Percentiles rank a stretch among this genome's conserved stretches.
Evolutionary conservation across 2,888 invertebrate genomes (phyloP).

Genomic region (Ptychoptera albimana): DNA sequence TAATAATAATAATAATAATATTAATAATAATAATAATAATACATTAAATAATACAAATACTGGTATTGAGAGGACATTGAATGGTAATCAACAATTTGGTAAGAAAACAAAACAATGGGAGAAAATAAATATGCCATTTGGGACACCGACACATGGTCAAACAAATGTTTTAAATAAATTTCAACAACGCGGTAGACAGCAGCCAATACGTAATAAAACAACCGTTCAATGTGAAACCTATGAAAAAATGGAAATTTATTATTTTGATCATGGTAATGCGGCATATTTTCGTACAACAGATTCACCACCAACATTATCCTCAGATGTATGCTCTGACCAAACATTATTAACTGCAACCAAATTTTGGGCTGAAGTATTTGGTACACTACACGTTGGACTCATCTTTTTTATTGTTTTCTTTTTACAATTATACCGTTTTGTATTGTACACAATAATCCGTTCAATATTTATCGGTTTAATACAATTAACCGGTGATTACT

Average conservation of each 20-base stretch:
- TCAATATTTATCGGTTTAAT: slow-evolving; percentile 42
- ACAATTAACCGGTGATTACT: slow-evolving; percentile 48
- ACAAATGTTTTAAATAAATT: too few species aligned
- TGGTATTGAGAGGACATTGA: too few species aligned
- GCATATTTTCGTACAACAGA: slow-evolving; percentile 47
- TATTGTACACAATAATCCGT: slow-evolving; percentile 39
- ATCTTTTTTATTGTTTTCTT: slow-evolving; percentile 43
- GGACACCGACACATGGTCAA: background rate
- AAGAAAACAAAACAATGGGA: too few species aligned
- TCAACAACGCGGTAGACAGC: too few species aligned
- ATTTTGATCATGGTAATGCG: slow-evolving; percentile 50
- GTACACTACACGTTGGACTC: slow-evolving; percentile 40
- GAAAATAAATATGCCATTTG: background rate
- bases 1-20: too few species aligned
- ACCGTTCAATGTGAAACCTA: background rate
- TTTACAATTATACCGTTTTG: slow-evolving; percentile 38
- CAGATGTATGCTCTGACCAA: slow-evolving; percentile 40
- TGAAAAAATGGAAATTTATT: slow-evolving; percentile 40
- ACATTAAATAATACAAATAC: too few species aligned
- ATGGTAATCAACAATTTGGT: too few species aligned
- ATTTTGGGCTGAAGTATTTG: slow-evolving; percentile 54
- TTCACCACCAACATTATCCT: slow-evolving; percentile 37
- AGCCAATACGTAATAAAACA: background rate
- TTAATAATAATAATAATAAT: too few species aligned
- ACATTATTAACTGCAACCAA: slow-evolving; percentile 40